Evolutionary conservation across 2,888 invertebrate species (phyloP).

Genomic region (Melangyna quadrimaculata): DNA sequence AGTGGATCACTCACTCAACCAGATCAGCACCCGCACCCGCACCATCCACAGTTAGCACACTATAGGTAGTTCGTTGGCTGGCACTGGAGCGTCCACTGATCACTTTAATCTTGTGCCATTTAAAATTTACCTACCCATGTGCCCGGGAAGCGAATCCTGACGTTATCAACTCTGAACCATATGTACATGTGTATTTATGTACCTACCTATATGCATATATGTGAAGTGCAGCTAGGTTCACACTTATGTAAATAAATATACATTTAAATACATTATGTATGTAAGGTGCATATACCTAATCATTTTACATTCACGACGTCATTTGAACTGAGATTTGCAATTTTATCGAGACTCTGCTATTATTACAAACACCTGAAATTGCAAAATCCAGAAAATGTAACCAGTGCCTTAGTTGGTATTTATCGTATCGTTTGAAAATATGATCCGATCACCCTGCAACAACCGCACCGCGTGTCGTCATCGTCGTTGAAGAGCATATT

Average conservation of each 20-base stretch:
- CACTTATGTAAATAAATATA: neutral
- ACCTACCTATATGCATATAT: neutral
- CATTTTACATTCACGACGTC: neutral
- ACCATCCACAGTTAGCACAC: no score
- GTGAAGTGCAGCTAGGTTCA: neutral
- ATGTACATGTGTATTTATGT: no score
- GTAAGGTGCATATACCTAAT: neutral
- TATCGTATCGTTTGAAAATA: conserved; percentile 1
- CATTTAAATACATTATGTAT: neutral
- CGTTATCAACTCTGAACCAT: neutral
- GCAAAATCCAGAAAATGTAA: neutral
- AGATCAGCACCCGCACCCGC: no score
- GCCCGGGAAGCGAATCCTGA: neutral
- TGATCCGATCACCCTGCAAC: neutral
- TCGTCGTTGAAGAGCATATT: neutral
- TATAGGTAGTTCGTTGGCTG: no score
- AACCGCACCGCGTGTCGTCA: neutral
- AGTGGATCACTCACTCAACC: no score
- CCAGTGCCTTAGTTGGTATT: conserved; percentile 5
- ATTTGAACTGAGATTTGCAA: neutral
- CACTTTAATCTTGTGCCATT: no score
- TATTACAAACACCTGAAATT: conserved; percentile 14
- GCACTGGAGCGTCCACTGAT: no score
- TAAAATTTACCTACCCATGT: no score
- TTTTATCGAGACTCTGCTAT: neutral